These are phyloP conservation scores for Paguma larvata DNA, from an alignment of 2,797 vertebrate species.

Conservation along the genomic window DNA sequence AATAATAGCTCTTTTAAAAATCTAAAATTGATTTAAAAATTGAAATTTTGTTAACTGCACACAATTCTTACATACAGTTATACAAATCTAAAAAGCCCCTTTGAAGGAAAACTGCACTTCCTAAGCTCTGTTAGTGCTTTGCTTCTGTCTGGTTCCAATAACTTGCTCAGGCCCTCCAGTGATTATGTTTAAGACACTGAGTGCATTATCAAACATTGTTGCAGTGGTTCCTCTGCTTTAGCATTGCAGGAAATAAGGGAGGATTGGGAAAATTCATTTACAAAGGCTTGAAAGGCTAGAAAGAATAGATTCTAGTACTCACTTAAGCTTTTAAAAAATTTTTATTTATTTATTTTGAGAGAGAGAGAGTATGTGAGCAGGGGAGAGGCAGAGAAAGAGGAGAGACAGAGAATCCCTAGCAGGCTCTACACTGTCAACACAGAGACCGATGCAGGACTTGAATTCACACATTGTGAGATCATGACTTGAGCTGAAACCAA, in stretches of 20 bases:
- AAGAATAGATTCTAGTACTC: not conserved
- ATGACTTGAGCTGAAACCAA: no score
- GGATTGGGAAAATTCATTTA: not conserved
- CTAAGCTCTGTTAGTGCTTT: not conserved
- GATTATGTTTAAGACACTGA: not conserved
- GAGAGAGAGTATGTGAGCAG: no score
- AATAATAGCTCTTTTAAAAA: constrained; percentile 11
- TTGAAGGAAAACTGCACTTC: not conserved
- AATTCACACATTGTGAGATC: no score
- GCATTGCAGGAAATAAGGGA: not conserved
- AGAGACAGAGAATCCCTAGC: no score
- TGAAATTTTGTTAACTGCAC: constrained; percentile 22
- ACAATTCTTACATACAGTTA: not conserved
- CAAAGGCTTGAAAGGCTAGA: not conserved
- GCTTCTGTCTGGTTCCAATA: not conserved
- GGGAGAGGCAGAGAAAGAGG: no score
- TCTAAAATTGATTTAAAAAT: constrained; percentile 46
- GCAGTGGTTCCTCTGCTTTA: no score
- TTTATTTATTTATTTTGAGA: no score
- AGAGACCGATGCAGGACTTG: no score
- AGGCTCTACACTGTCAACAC: no score
- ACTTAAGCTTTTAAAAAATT: not conserved
- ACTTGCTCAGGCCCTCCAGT: not conserved
- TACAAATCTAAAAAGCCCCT: not conserved
- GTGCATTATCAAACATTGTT: not conserved